phyloP scores from a whole-genome alignment of 1,140 invertebrate genomes.

The Globodera rostochiensis region DNA sequence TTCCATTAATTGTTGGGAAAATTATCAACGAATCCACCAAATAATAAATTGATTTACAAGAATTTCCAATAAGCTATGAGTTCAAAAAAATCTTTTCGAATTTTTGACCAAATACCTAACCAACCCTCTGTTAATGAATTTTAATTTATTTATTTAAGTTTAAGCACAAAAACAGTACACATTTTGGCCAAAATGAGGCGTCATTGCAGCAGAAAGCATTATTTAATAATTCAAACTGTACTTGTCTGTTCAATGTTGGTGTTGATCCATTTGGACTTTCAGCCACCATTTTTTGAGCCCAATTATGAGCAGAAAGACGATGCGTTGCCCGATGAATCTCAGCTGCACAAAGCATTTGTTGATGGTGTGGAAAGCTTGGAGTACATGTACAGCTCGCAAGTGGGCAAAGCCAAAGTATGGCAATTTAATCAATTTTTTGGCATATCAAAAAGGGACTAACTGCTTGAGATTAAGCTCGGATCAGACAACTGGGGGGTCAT shows the following conservation, averaged over 20 bases:
- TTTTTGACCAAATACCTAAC: too few relatives aligned
- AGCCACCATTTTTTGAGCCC: background rate
- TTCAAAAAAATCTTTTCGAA: too few relatives aligned
- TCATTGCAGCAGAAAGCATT: background rate
- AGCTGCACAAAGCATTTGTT: slow-evolving; percentile 12
- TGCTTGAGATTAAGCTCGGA: too few relatives aligned
- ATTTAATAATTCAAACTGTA: background rate
- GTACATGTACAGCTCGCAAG: slow-evolving; percentile 14
- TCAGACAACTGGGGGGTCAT: too few relatives aligned
- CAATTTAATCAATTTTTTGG: background rate
- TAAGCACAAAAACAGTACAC: too few relatives aligned
- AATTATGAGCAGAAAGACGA: background rate
- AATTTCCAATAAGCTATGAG: too few relatives aligned
- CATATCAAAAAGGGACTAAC: background rate
- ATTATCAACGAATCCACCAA: too few relatives aligned
- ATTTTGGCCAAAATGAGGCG: too few relatives aligned
- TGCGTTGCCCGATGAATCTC: background rate
- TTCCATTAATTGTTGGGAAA: too few relatives aligned
- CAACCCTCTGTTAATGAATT: too few relatives aligned
- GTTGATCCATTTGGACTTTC: background rate
- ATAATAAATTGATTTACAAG: too few relatives aligned
- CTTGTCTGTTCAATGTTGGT: background rate
- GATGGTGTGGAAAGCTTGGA: slow-evolving; percentile 21
- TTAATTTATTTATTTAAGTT: too few relatives aligned
- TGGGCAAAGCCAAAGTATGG: slow-evolving; percentile 17